Conservation (phyloP, 2,888 invertebrate genomes). For the Chouioia cunea region DNA sequence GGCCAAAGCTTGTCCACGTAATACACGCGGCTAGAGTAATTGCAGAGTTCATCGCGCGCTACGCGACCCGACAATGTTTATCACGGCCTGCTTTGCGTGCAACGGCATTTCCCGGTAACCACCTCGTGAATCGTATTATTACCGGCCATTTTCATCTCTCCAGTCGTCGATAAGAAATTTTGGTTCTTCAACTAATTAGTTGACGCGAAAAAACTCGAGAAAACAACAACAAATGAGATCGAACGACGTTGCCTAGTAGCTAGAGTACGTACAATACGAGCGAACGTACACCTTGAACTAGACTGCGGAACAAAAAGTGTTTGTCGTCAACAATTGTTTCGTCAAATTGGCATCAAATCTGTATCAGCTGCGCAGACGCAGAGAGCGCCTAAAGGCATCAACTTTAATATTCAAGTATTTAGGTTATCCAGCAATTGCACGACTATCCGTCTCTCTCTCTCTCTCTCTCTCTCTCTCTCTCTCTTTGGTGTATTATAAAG, state of each 20-base stretch:
- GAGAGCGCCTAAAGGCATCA: conserved; percentile 13
- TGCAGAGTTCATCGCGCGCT: conserved; percentile 9
- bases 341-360: too few species aligned
- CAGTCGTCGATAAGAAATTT: background rate
- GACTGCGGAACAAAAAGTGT: background rate
- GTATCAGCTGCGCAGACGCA: too few species aligned
- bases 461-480: too few species aligned
- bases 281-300: conserved; percentile 11
- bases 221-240: too few species aligned
- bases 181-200: background rate
- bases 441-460: too few species aligned
- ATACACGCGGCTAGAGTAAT: background rate
- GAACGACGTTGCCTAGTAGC: too few species aligned
- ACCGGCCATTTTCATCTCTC: background rate
- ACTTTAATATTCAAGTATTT: conserved; percentile 51
- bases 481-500: too few species aligned
- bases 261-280: too few species aligned
- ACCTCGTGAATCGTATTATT: conserved; percentile 1
- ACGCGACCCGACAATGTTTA: conserved; percentile 15
- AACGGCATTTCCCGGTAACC: conserved; percentile 17
- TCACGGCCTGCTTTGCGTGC: conserved; percentile 25
- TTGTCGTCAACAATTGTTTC: too few species aligned
- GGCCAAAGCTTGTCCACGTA: too few species aligned
- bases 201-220: background rate
- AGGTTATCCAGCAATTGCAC: conserved; percentile 49